A percentile compares a stretch with the other conserved stretches of the same genome.
Conservation (phyloP, 2,113 vertebrate genomes). For the Stegastes partitus region DNA sequence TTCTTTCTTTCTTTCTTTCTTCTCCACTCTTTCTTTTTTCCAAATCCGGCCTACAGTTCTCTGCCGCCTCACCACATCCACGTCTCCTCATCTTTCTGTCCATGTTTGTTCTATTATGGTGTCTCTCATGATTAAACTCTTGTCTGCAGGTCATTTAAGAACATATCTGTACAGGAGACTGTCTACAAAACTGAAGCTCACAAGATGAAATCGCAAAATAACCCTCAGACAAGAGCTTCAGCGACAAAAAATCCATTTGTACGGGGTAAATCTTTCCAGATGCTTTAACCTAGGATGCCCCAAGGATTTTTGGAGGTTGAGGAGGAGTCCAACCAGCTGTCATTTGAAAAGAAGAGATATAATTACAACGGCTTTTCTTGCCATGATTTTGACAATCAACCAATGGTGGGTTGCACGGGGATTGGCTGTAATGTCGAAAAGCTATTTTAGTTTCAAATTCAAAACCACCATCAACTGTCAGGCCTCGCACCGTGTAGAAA, state of each 20-base stretch:
- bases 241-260: slow-evolving; percentile 28
- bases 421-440: slow-evolving; percentile 34
- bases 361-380: slow-evolving; percentile 46
- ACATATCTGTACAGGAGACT: slow-evolving; percentile 1
- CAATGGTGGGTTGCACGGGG: slow-evolving; percentile 21
- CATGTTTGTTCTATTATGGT: slow-evolving; percentile 21
- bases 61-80: slow-evolving; percentile 31
- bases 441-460: slow-evolving; percentile 33
- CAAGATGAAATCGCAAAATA: slow-evolving; percentile 40
- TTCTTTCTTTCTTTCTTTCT: slow-evolving; percentile 22
- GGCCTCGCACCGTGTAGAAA: slow-evolving; percentile 10
- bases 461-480: slow-evolving; percentile 33
- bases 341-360: slow-evolving; percentile 54
- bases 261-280: slow-evolving; percentile 63
- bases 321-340: slow-evolving; percentile 38
- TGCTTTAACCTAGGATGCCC: slow-evolving; percentile 50
- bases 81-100: slow-evolving; percentile 29
- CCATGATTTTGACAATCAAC: slow-evolving; percentile 50
- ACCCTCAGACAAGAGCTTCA: slow-evolving; percentile 33
- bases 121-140: slow-evolving; percentile 24
- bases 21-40: slow-evolving; percentile 18
- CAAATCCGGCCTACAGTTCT: slow-evolving; percentile 23
- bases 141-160: slow-evolving; percentile 6
- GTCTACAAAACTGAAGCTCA: slow-evolving; percentile 9
- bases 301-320: slow-evolving; percentile 21